Evolutionary conservation across 1,140 invertebrate genomes (phyloP), one percentile per base, ranked within the genome.

Genomic region (Caligus rogercresseyi): DNA sequence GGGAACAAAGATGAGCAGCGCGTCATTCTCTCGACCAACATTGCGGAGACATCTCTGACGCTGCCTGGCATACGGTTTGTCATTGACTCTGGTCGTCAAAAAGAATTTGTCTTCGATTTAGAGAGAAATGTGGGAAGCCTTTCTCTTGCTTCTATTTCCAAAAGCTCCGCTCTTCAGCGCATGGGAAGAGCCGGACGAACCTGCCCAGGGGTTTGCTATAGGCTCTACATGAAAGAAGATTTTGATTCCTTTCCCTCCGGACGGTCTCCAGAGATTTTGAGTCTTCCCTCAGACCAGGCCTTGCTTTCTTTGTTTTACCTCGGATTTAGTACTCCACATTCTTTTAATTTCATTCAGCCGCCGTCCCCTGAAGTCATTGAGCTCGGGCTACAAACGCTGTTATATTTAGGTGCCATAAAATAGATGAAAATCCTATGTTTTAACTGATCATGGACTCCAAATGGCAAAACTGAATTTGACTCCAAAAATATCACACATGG

Each of bases 91-190:
- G 80, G 79, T 4, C 80, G 78, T 72, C 77, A 79, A 16, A 81
- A 81, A 67, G 63, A 79, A 16, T 73, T 73, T 60, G 91, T 98
- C 1, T 99, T 98, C 70, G 98, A 98, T 76, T 93, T 94, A 0
- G 98, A 98, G 74, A 98, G 92, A 2, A 93, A 95, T 16, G 98
- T 99, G 93, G 96, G 99, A 71, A 94, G 93, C 62, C 76, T 99
- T 63, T 92, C 98, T 53, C 94, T 99, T 0, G 97, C 93, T 0
- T 95, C 95, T 0, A 98, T 99, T 68, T 98, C 93, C 31, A 91
- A 95, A 77, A 94, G 95, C 1, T 91, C 94, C 68, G 95, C 95
- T 0, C 95, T 98, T 72, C 96, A 99, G 74, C 76, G 95, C 68
- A 89, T 91, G 0, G 96, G 96, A 0, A 75, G 95, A 54, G 95